Evolutionary conservation across 2,888 invertebrate genomes (phyloP).

Genomic region (Leucophenga maculata): DNA sequence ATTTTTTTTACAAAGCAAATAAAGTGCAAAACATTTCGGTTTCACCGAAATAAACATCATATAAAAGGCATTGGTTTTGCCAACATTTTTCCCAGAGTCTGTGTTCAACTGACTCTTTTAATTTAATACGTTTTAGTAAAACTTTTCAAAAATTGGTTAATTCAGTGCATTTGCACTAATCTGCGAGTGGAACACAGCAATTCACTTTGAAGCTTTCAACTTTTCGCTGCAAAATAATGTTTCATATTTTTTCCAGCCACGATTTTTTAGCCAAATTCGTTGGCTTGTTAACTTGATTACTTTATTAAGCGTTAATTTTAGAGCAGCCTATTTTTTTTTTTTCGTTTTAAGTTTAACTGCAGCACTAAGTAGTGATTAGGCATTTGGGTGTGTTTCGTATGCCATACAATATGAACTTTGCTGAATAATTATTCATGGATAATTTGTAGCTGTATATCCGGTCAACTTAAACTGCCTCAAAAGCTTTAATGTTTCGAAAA

Average conservation of each 20-base stretch:
- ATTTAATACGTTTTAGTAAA: conserved; percentile 17
- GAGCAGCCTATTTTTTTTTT: no score
- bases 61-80: no score
- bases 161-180: conserved; percentile 61
- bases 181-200: conserved; percentile 39
- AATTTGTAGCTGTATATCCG: no score
- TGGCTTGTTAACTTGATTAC: conserved; percentile 49
- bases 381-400: not conserved
- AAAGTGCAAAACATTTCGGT: no score
- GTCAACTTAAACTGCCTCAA: no score
- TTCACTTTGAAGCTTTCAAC: not conserved
- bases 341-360: not conserved
- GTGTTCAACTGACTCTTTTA: conserved; percentile 5
- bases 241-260: conserved; percentile 52
- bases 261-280: not conserved
- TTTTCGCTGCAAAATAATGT: conserved; percentile 53
- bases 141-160: conserved; percentile 52
- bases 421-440: no score
- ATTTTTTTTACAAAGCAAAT: no score
- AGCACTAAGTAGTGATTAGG: not conserved
- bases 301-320: conserved; percentile 60
- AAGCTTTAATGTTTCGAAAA: no score
- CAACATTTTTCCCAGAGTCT: not conserved
- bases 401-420: no score
- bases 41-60: no score